These are phyloP conservation scores for Botia almorhae DNA, from an alignment of 2,797 vertebrate genomes.

Conservation along the genomic window DNA sequence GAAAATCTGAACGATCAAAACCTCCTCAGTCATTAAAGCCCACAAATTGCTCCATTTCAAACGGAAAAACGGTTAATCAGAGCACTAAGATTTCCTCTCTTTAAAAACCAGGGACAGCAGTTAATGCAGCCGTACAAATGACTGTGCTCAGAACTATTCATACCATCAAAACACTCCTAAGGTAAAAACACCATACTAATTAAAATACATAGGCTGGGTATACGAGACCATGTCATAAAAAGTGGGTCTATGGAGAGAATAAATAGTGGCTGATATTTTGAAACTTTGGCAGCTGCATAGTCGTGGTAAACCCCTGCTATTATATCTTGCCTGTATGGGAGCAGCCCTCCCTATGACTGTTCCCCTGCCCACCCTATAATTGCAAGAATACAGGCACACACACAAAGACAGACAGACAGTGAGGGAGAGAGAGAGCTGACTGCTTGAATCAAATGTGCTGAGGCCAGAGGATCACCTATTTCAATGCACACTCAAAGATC, in stretches of 20 bases:
- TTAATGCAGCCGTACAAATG: conserved; percentile 24
- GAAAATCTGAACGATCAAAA: conserved; percentile 49
- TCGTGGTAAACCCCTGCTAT: conserved; percentile 79
- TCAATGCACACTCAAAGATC: conserved; percentile 11
- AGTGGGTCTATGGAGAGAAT: conserved; percentile 26
- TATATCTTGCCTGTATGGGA: conserved; percentile 77
- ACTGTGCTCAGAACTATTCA: conserved; percentile 51
- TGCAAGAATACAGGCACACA: conserved; percentile 72
- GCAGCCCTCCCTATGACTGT: conserved; percentile 71
- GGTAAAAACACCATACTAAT: conserved; percentile 14
- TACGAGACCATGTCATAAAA: conserved; percentile 36
- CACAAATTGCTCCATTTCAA: conserved; percentile 37
- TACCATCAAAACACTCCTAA: conserved; percentile 55
- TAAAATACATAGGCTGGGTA: conserved; percentile 5
- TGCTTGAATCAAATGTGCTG: conserved; percentile 31
- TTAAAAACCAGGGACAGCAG: background rate
- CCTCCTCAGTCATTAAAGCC: conserved; percentile 66
- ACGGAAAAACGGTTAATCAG: conserved; percentile 18
- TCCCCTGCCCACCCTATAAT: conserved; percentile 77
- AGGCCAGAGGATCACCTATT: conserved; percentile 36
- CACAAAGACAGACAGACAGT: conserved; percentile 28
- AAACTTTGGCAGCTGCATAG: conserved; percentile 72
- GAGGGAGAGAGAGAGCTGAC: conserved; percentile 12
- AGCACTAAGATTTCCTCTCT: conserved; percentile 3
- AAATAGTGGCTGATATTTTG: conserved; percentile 74